Evolutionary conservation across 2,113 vertebrate genomes (phyloP), one percentile per base, ranked within the genome.

Genomic region (Apaloderma vittatum): DNA sequence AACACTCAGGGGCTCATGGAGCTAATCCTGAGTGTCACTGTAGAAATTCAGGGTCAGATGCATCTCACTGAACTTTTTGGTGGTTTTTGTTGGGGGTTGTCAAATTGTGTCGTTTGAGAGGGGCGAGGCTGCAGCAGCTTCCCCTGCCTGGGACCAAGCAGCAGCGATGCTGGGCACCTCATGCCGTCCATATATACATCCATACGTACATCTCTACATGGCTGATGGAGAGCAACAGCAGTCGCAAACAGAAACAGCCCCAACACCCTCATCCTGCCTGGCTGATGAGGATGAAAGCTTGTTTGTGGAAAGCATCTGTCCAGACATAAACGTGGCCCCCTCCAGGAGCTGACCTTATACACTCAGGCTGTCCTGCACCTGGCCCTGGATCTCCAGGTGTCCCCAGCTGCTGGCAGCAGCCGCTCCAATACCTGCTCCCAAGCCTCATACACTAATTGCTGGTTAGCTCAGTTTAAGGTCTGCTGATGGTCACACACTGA

Each of bases 241-340:
- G 32, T 15, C 0, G 0, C 51, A 51, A 36, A 4, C 26, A 65
- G 30, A 8, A 66, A 5, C 14, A 72, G 51, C 30, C 29, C 61
- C 65, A 15, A 8, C 22, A 14, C 67, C 40, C n/a, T 55, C 36
- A 11, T 24, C 14, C 67, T 61, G 15, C 9, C 37, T 49, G 51
- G 15, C 18, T 34, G 34, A 12, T 55, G 2, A 27, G 40, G 62
- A 6, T 11, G 37, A 29, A 86, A 43, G n/a, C 46, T 13, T 3
- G 12, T 32, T 48, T 19, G 24, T 26, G 65, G 54, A 82, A 51
- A 34, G 15, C 43, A 3, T 2, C 2, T 45, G 24, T 55, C 30
- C 34, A 1, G 11, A 9, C 7, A 2, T 48, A n/a, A 3, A 1
- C 3, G 36, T 43, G 24, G 27, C n/a, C 4, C 30, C 14, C 15